Percentiles rank a stretch among this genome's conserved stretches.
phyloP scores from a whole-genome alignment of 2,113 vertebrate species.

The Corydoras maculifer region DNA sequence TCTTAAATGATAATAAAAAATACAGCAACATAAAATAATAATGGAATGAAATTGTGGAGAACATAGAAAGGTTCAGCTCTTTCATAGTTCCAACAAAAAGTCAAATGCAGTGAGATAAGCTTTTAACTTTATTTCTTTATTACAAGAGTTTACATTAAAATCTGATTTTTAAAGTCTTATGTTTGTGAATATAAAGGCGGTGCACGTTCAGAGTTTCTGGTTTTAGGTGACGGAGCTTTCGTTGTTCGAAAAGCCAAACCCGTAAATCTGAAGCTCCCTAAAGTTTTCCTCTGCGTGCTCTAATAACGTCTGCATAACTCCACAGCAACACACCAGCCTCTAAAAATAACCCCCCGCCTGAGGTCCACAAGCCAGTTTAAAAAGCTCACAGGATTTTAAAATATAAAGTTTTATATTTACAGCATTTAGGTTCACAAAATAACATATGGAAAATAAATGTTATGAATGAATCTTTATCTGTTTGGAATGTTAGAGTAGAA shows the following conservation, averaged over 20 bases:
- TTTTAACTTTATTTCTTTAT: too few relatives aligned
- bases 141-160: too few relatives aligned
- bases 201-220: conserved; percentile 10
- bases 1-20: conserved; percentile 1
- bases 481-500: too few relatives aligned
- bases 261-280: conserved; percentile 35
- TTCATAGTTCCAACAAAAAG: too few relatives aligned
- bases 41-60: neutral
- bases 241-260: conserved; percentile 6
- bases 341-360: conserved; percentile 62
- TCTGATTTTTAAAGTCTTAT: too few relatives aligned
- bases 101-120: too few relatives aligned
- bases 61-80: too few relatives aligned
- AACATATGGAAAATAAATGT: too few relatives aligned
- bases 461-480: too few relatives aligned
- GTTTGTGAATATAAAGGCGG: conserved; percentile 20
- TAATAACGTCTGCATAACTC: conserved; percentile 50
- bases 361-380: conserved; percentile 45
- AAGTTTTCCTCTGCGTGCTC: conserved; percentile 40
- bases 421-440: too few relatives aligned
- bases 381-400: conserved; percentile 27
- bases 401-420: too few relatives aligned
- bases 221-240: conserved; percentile 9
- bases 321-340: conserved; percentile 54
- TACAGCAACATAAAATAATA: neutral